Evolutionary conservation across 2,113 vertebrate genomes (phyloP).

Genomic region (Bostrychus sinensis): DNA sequence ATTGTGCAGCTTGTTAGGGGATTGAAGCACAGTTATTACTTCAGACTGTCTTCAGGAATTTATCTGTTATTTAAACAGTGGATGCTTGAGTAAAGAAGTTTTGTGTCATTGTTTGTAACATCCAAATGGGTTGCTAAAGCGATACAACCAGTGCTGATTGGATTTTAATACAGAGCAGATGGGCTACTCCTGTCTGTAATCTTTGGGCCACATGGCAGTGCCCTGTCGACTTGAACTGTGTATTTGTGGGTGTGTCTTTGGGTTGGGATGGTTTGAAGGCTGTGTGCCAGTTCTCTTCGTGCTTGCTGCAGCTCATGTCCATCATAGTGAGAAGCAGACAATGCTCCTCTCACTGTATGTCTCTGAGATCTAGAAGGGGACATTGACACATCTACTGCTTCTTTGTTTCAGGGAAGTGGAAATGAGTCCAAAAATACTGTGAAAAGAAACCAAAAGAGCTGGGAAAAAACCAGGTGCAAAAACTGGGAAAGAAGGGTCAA

Average conservation of each 20-base stretch:
- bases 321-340: slow-evolving; percentile 50
- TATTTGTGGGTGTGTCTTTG: slow-evolving; percentile 20
- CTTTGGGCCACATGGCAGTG: slow-evolving; percentile 49
- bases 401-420: background rate
- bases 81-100: too few species aligned
- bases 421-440: slow-evolving; percentile 75
- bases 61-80: too few species aligned
- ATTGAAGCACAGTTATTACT: too few species aligned
- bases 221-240: background rate
- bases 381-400: too few species aligned
- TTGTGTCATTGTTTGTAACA: too few species aligned
- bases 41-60: too few species aligned
- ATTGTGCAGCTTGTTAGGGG: too few species aligned
- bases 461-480: slow-evolving; percentile 79
- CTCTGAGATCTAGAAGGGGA: background rate
- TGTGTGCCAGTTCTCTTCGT: slow-evolving; percentile 20
- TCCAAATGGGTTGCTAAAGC: background rate
- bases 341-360: background rate
- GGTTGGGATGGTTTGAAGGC: slow-evolving; percentile 25
- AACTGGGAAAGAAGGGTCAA: slow-evolving; percentile 74
- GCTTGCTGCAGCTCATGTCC: slow-evolving; percentile 31
- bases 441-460: slow-evolving; percentile 81
- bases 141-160: slow-evolving; percentile 34
- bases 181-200: slow-evolving; percentile 50
- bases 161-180: slow-evolving; percentile 62